Evolutionary conservation across 2,797 vertebrate genomes (phyloP).

Genomic region (Danio albolineatus): DNA sequence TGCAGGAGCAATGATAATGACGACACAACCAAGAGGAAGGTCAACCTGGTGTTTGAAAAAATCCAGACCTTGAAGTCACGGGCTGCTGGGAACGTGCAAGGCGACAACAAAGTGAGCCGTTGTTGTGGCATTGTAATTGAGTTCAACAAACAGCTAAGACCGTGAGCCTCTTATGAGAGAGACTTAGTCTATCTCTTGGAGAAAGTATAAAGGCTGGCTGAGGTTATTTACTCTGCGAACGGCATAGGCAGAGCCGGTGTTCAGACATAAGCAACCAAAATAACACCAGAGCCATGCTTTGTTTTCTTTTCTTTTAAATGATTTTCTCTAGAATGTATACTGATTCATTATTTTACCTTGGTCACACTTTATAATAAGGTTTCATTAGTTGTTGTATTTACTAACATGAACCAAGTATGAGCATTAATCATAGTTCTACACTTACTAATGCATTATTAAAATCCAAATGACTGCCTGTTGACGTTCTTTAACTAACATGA

Average conservation of each 20-base stretch:
- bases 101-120: slow-evolving; percentile 76
- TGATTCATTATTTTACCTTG: no score
- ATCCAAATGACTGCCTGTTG: no score
- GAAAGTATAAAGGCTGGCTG: slow-evolving; percentile 48
- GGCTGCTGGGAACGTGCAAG: slow-evolving; percentile 83
- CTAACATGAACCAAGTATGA: no score
- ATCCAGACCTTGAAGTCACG: slow-evolving; percentile 97
- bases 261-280: slow-evolving; percentile 44
- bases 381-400: no score
- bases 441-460: no score
- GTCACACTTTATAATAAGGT: no score
- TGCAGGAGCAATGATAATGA: slow-evolving; percentile 90
- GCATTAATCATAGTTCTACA: no score
- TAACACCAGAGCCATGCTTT: neutral
- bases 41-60: slow-evolving; percentile 98
- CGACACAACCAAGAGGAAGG: slow-evolving; percentile 94
- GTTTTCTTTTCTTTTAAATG: neutral
- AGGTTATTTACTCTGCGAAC: slow-evolving; percentile 53
- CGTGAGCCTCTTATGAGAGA: slow-evolving; percentile 58
- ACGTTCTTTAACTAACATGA: no score
- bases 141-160: slow-evolving; percentile 55
- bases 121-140: slow-evolving; percentile 54
- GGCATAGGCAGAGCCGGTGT: slow-evolving; percentile 45
- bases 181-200: slow-evolving; percentile 46
- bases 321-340: no score